Percentiles rank a stretch among this genome's conserved stretches.
Conservation (phyloP, 2,888 invertebrate genomes). For the Julus scanicus region DNA sequence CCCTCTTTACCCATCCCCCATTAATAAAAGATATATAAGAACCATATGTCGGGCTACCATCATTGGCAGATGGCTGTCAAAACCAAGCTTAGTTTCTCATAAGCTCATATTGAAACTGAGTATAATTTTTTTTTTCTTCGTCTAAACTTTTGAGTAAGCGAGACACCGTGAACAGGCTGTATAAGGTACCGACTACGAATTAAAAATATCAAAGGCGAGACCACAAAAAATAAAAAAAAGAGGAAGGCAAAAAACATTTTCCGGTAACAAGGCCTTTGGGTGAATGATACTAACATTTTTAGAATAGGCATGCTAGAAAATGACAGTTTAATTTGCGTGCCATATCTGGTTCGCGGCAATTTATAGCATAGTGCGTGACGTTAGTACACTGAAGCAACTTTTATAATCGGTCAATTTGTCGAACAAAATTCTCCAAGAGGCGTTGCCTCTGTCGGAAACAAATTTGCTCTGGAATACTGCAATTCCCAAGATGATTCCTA, state of each 20-base stretch:
- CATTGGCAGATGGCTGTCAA: background rate
- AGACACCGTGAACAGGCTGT: conserved; percentile 1
- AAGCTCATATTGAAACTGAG: conserved; percentile 13
- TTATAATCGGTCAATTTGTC: background rate
- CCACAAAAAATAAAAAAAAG: background rate
- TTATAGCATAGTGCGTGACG: background rate
- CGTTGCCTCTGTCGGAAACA: conserved; percentile 24
- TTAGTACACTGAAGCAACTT: background rate
- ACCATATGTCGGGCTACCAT: conserved; percentile 18
- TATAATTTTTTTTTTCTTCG: background rate
- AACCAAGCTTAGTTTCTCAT: background rate
- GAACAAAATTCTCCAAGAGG: background rate
- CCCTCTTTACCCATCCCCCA: conserved; percentile 15
- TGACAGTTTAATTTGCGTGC: background rate
- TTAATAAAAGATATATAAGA: conserved; percentile 26
- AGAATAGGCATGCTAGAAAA: background rate
- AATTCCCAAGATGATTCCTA: too few species aligned
- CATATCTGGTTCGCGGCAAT: background rate
- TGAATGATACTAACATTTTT: background rate
- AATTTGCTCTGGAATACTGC: background rate
- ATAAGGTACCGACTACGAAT: conserved; percentile 16
- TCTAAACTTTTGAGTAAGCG: background rate
- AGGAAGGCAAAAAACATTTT: background rate
- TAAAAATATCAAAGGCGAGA: background rate
- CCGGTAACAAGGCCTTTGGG: conserved; percentile 23